phyloP scores from a whole-genome alignment of 1,140 invertebrate genomes.

The Zaprionus nigranus region DNA sequence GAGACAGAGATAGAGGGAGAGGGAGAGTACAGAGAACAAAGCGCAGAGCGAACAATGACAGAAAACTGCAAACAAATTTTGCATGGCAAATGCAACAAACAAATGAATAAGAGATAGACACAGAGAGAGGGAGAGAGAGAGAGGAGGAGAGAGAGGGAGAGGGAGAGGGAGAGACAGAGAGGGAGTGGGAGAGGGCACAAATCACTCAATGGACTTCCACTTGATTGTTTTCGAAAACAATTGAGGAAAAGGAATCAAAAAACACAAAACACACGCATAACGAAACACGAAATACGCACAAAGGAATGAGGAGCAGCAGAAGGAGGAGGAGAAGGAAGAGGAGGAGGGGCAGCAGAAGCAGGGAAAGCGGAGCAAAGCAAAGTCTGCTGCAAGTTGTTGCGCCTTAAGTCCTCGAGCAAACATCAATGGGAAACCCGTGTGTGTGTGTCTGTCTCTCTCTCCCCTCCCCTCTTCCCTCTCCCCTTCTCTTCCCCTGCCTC shows the following conservation, averaged over 20 bases:
- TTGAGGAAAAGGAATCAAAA: constrained; percentile 27
- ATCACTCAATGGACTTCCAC: constrained; percentile 76
- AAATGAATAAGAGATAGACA: constrained; percentile 8
- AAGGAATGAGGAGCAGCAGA: background rate
- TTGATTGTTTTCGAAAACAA: constrained; percentile 65
- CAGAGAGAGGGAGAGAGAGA: background rate
- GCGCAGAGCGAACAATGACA: constrained; percentile 48
- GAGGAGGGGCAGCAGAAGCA: background rate
- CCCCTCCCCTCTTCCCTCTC: background rate
- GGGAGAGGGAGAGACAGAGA: too few species aligned
- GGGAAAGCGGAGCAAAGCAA: background rate
- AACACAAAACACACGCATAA: constrained; percentile 2
- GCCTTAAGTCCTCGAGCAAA: constrained; percentile 49
- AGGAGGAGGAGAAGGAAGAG: background rate
- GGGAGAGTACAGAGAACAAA: constrained; percentile 26
- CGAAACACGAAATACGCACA: background rate
- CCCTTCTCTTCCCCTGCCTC: too few species aligned
- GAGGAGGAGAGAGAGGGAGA: too few species aligned
- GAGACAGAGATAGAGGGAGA: background rate
- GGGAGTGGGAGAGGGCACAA: constrained; percentile 19
- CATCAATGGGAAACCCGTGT: constrained; percentile 32
- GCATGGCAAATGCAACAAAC: constrained; percentile 72
- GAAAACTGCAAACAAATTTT: constrained; percentile 69
- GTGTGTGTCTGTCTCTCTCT: background rate
- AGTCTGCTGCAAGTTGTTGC: constrained; percentile 10